phyloP scores from a whole-genome alignment of 2,888 invertebrate species.

The Gonocerus acuteangulatus region DNA sequence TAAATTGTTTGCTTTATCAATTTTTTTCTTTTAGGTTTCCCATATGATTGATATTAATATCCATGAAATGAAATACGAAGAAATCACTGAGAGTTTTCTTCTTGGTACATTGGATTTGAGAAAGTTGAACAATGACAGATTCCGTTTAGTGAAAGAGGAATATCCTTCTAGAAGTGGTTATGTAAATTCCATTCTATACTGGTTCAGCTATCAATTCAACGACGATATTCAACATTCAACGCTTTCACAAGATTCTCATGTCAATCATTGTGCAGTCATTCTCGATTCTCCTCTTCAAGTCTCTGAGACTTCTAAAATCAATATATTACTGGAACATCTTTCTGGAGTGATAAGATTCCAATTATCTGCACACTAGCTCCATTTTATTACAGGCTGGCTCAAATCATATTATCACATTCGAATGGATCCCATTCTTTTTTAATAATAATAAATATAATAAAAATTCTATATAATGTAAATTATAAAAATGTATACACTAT shows the following conservation, averaged over 20 bases:
- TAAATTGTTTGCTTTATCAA: conserved; percentile 36
- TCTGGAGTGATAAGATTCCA: conserved; percentile 11
- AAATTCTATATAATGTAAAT: too few relatives aligned
- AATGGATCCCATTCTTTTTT: too few relatives aligned
- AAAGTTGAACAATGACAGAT: conserved; percentile 41
- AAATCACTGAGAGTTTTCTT: conserved; percentile 43
- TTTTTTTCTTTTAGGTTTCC: conserved; percentile 41
- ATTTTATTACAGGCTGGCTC: too few relatives aligned
- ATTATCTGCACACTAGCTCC: too few relatives aligned
- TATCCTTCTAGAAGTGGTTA: conserved; percentile 44
- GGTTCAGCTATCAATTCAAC: conserved; percentile 49
- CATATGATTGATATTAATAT: conserved; percentile 51
- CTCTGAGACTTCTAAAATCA: background rate
- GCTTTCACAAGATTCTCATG: conserved; percentile 45
- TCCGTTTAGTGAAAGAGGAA: conserved; percentile 39
- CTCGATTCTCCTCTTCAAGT: conserved; percentile 39
- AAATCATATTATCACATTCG: too few relatives aligned
- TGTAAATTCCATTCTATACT: conserved; percentile 50
- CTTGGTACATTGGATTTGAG: conserved; percentile 39
- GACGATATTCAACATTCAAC: conserved; percentile 46
- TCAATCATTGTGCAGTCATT: conserved; percentile 49
- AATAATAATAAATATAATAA: too few relatives aligned
- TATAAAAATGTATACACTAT: too few relatives aligned
- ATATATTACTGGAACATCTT: background rate
- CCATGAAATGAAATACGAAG: conserved; percentile 44